These are phyloP conservation scores for Drosophila suboccidentalis DNA, from an alignment of 2,888 invertebrate species.

Conservation along the genomic window DNA sequence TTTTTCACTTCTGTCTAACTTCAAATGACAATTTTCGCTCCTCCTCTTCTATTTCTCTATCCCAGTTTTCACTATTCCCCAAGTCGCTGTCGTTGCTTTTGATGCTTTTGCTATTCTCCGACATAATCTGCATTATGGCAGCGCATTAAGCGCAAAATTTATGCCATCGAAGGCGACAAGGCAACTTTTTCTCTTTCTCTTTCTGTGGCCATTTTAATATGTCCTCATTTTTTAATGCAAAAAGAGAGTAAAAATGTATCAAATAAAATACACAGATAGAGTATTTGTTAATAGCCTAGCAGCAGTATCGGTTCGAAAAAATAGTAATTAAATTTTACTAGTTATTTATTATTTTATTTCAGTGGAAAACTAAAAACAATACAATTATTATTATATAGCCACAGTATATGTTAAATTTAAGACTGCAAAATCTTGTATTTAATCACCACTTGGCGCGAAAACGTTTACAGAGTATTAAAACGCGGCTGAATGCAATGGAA, in stretches of 20 bases:
- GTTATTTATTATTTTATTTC: background rate
- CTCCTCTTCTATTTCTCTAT: background rate
- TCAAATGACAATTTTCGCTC: conserved; percentile 15
- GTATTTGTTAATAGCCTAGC: background rate
- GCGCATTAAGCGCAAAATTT: conserved; percentile 68
- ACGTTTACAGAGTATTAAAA: conserved; percentile 1
- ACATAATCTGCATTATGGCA: conserved; percentile 75
- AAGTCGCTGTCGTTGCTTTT: conserved; percentile 10
- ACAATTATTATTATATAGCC: too few species aligned
- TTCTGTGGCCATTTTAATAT: conserved; percentile 54
- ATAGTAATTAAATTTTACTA: too few species aligned
- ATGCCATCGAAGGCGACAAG: conserved; percentile 50
- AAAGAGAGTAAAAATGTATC: conserved; percentile 4
- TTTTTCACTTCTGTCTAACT: conserved; percentile 45
- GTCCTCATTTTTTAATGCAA: conserved; percentile 56
- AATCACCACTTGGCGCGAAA: background rate
- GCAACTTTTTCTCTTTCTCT: conserved; percentile 17
- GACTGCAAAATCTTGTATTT: too few species aligned
- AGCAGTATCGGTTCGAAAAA: background rate
- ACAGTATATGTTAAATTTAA: too few species aligned
- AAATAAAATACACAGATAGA: conserved; percentile 5
- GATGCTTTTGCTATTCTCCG: conserved; percentile 8
- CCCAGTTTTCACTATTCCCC: background rate
- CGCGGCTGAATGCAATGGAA: background rate
- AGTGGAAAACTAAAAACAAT: background rate